Base-by-base conservation (phyloP, 2,888 invertebrate genomes). In the Hemicrepidius hirtus region DNA sequence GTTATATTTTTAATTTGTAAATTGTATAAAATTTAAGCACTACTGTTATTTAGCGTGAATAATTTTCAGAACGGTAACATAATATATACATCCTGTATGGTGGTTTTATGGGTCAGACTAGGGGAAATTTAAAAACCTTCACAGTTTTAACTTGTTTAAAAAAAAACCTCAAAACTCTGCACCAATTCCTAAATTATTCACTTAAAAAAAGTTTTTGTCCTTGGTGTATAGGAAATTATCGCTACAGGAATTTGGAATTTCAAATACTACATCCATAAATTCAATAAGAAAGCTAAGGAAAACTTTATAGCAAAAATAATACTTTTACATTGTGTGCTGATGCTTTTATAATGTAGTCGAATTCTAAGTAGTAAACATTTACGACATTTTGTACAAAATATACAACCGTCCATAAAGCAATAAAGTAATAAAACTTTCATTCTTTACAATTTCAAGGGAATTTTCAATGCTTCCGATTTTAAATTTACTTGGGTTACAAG, bases 391-490 rank as follows among this genome's bases (percentile, higher is more conserved):
- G 64, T 41, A 63, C 49, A 50, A 63, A 67, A 68, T 64, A 69
- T 69, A 65, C 63, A 44, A 44, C 46, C 12, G 63, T 40, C 64
- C 57, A 63, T 69, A 73, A 72, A 69, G 72, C 66, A 72, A 69
- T 75, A 75, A 75, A 75, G 62, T 71, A 72, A 75, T 75, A 75
- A 75, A 75, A 74, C 60, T 35, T 62, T 46, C 37, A 70, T 66
- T 62, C 49, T 63, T 67, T 12, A 35, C 35, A 66, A 75, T 75
- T 75, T 75, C 69, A 75, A 69, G 75, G 71, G 50, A 57, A 75
- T 75, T 75, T 75, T 75, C 72, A 50, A 72, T 55, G 75, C 75
- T 75, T 69, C 75, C 62, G 72, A 72, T 72, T 73, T 59, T 40
- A 44, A 60, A 59, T 66, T 69, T 37, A 44, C 44, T 57, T 40